Evolutionary conservation across 92 coral and sea anemone species (phyloP).

Genomic region (Meandrina meandrites): DNA sequence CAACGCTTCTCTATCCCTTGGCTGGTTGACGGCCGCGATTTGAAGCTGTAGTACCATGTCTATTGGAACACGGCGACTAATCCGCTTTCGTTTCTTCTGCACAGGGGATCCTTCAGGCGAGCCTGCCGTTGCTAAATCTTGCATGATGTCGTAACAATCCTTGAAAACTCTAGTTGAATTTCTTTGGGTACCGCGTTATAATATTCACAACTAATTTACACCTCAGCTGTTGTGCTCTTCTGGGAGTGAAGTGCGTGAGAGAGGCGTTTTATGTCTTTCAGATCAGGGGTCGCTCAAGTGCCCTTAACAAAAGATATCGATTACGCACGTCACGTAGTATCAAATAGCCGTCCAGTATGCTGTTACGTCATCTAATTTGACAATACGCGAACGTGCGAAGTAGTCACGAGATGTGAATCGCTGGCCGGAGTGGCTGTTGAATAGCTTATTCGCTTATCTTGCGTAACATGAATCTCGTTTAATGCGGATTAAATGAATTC

Average conservation of each 20-base stretch:
- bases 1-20: conserved; percentile 63
- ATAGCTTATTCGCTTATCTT: background rate
- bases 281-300: background rate
- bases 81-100: conserved; percentile 25
- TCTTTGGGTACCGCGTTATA: background rate
- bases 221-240: background rate
- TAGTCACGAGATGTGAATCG: background rate
- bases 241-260: background rate
- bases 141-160: conserved; percentile 12
- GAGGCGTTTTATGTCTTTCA: conserved; percentile 15
- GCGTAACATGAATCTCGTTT: background rate
- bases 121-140: background rate
- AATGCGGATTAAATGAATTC: background rate
- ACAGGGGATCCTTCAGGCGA: conserved; percentile 26
- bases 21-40: conserved; percentile 51
- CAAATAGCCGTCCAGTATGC: background rate
- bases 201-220: conserved; percentile 10
- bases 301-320: background rate
- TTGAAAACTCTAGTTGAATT: background rate
- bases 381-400: conserved; percentile 15
- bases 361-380: conserved; percentile 28
- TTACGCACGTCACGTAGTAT: conserved; percentile 30
- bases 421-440: background rate
- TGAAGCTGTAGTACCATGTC: conserved; percentile 69
- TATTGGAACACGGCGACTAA: conserved; percentile 57